Conservation (phyloP, 2,797 vertebrate species). For the Etheostoma nigrum region DNA sequence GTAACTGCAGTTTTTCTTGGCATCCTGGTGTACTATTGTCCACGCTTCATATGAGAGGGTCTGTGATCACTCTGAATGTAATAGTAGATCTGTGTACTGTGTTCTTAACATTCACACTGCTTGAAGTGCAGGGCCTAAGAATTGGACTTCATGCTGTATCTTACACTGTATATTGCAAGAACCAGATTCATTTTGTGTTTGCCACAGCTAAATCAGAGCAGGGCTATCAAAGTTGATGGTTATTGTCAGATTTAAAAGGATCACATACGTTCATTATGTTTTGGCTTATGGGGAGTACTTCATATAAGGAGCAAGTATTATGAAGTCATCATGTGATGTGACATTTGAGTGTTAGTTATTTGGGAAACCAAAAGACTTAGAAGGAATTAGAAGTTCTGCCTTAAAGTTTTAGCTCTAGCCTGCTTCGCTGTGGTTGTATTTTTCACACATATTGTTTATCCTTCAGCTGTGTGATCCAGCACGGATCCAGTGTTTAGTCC, state of each 20-base stretch:
- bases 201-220: background rate
- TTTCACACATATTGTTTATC: background rate
- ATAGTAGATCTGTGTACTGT: constrained; percentile 2
- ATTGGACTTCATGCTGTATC: background rate
- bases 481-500: constrained; percentile 5
- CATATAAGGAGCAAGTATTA: background rate
- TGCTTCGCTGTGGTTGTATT: background rate
- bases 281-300: background rate
- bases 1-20: constrained; percentile 30
- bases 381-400: background rate
- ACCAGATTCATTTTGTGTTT: background rate
- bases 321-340: background rate
- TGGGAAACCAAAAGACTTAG: too few species aligned
- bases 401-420: background rate
- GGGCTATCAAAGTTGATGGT: background rate
- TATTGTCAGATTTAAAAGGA: background rate
- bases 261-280: background rate
- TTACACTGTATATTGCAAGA: background rate
- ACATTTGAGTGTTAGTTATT: background rate
- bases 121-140: background rate
- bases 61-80: constrained; percentile 4
- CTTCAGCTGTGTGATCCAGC: constrained; percentile 3
- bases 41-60: background rate
- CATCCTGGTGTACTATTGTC: constrained; percentile 10
- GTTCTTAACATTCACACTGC: background rate